Evolutionary conservation across 1,140 invertebrate species (phyloP).

Genomic region (Ganaspis sp.): DNA sequence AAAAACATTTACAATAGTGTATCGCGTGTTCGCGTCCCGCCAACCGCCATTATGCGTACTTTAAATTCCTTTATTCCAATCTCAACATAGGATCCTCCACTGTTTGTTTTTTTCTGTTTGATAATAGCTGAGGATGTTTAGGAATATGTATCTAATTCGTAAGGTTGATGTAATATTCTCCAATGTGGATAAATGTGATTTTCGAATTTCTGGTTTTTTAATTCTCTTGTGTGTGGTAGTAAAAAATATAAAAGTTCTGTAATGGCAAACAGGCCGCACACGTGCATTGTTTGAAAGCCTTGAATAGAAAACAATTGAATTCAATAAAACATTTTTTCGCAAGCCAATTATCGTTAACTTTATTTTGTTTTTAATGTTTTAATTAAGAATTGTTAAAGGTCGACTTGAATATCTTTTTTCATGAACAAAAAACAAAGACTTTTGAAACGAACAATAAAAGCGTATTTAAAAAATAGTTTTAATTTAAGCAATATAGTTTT

Average conservation of each 20-base stretch:
- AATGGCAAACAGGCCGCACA: not conserved
- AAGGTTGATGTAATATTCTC: not conserved
- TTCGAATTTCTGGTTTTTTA: not conserved
- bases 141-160: not conserved
- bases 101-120: conserved; percentile 16
- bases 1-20: not conserved
- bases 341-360: not conserved
- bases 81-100: conserved; percentile 3
- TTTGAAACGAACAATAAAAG: no score
- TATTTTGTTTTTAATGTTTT: not conserved
- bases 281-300: conserved; percentile 6
- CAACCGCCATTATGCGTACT: conserved; percentile 71
- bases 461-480: no score
- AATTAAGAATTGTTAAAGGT: no score
- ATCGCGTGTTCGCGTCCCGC: conserved; percentile 67
- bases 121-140: no score
- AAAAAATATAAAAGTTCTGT: not conserved
- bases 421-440: no score
- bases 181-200: not conserved
- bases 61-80: conserved; percentile 59
- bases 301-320: not conserved
- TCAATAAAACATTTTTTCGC: not conserved
- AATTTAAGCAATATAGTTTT: no score
- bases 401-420: no score
- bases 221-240: not conserved